These are phyloP conservation scores for Aphelocoma coerulescens DNA, from an alignment of 2,113 vertebrate species.

Conservation along the genomic window DNA sequence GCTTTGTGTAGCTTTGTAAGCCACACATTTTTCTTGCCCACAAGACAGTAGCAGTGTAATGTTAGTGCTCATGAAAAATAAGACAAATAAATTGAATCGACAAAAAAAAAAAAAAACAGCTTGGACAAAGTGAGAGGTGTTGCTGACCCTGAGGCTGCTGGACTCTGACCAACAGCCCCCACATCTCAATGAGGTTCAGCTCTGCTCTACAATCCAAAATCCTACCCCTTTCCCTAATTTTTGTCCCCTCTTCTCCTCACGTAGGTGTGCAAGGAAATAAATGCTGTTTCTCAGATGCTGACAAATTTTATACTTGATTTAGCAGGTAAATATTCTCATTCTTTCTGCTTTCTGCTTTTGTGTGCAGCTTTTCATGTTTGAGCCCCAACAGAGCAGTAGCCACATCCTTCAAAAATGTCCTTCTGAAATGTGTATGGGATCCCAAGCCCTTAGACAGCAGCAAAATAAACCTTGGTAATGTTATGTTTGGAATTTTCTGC, in stretches of 20 bases:
- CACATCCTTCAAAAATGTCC: background rate
- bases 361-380: background rate
- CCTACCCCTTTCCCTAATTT: background rate
- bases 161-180: background rate
- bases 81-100: background rate
- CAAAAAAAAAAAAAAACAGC: background rate
- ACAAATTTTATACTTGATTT: constrained; percentile 78
- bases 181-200: background rate
- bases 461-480: background rate
- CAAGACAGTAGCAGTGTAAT: background rate
- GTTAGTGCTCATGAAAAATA: background rate
- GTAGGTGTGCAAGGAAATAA: constrained; percentile 89
- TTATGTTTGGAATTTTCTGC: background rate
- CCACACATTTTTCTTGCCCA: background rate
- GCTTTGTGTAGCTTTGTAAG: background rate
- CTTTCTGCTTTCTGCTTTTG: background rate
- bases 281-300: constrained; percentile 76
- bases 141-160: background rate
- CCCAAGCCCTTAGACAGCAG: constrained; percentile 39
- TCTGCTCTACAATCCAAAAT: background rate
- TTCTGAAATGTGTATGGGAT: constrained; percentile 61
- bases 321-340: constrained; percentile 70
- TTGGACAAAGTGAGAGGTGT: background rate
- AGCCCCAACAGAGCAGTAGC: background rate
- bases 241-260: background rate